Evolutionary conservation across 2,888 invertebrate species (phyloP), one percentile per base, ranked within the genome.

Genomic region (Oscheius myriophilus): DNA sequence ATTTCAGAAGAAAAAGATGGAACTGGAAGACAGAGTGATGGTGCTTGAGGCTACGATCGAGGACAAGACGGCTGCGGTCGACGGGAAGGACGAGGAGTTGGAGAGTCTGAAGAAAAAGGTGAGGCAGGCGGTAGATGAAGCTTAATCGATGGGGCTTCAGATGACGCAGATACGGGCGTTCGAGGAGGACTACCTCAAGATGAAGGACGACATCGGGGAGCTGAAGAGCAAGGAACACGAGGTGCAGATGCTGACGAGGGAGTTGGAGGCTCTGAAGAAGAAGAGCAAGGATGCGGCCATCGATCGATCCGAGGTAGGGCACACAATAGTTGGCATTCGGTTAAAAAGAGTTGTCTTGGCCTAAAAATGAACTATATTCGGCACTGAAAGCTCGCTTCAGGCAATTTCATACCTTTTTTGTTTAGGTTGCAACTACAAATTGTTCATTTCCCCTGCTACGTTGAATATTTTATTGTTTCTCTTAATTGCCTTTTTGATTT

Each of bases 151-250:
- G 16, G 3, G 18, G n/a, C 21, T 54, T 42, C 25, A 65, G 65
- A 18, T 66, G 14, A 39, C 55, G 26, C 33, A 55, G 14, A 57
- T 66, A 21, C 67, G 52, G n/a, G 18, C n/a, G 12, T 67, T 67
- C 42, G 61, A 67, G 26, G 67, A 59, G 25, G 61, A 67, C 11
- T 61, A 61, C 54, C 33, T 39, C 3, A 53, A 43, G 42, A 59
- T 67, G 67, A 49, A 42, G 26, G 67, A 67, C 42, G 61, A 67
- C 39, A 39, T 61, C 25, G 63, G 55, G 14, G 68, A 68, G 43
- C 55, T 68, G 14, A 59, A 45, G 16, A 46, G 21, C n/a, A 53
- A 63, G 42, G 55, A 63, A 23, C 46, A 54, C 21, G 63, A 68
- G 25, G 11, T 42, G n/a, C 39, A 23, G 3, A 25, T 33, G 18